Evolutionary conservation across 2,113 vertebrate genomes (phyloP).

Genomic region (human (Homo sapiens)): DNA sequence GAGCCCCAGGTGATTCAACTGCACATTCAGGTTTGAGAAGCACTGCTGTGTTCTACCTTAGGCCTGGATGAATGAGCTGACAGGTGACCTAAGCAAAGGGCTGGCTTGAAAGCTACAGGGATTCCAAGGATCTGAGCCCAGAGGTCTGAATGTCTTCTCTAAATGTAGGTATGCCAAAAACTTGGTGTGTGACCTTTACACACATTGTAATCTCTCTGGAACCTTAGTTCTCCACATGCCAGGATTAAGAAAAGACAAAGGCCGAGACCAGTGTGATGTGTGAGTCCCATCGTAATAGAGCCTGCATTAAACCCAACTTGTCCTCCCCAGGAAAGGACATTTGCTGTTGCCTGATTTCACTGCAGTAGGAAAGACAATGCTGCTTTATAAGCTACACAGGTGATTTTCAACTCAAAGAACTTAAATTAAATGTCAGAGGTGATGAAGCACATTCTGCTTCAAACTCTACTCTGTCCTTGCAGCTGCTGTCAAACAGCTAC

Average conservation of each 20-base stretch:
- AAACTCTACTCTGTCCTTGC: not conserved
- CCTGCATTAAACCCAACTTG: not conserved
- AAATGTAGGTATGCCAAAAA: not conserved
- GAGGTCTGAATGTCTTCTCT: not conserved
- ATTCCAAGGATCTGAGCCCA: constrained; percentile 2
- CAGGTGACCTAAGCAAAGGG: not conserved
- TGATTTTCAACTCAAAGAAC: constrained; percentile 37
- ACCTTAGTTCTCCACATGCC: constrained; percentile 17
- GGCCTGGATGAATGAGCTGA: not conserved
- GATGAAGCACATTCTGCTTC: constrained; percentile 48
- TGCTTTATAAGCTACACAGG: not conserved
- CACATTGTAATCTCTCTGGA: not conserved
- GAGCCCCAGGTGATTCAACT: not conserved
- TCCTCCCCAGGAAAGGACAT: not conserved
- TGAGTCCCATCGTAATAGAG: not conserved
- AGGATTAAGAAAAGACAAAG: constrained; percentile 43
- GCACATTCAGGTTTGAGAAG: not conserved
- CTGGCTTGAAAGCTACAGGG: constrained; percentile 14
- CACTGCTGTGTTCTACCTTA: constrained; percentile 27
- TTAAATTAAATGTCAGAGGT: constrained; percentile 62
- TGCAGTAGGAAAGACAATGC: not conserved
- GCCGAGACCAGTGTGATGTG: not conserved
- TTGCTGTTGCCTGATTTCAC: not conserved
- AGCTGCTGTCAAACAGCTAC: not conserved
- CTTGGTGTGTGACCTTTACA: not conserved